Evolutionary conservation across 2,113 vertebrate species (phyloP).

Genomic region (Pampusana beccarii): DNA sequence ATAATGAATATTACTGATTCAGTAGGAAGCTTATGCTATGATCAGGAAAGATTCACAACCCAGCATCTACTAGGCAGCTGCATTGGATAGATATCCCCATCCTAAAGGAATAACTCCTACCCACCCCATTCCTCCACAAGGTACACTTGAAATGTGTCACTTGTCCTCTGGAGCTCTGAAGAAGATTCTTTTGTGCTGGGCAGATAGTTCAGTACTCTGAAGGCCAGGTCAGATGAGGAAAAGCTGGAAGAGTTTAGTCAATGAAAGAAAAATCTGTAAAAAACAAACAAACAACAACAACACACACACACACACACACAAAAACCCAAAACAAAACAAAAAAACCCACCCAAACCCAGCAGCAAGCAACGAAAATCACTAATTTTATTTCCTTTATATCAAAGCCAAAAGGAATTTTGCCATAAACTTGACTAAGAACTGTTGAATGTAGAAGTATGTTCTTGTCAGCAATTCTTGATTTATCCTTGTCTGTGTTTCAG

Average conservation of each 20-base stretch:
- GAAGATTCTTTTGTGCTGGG: not conserved
- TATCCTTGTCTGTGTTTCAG: not conserved
- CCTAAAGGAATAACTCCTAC: not conserved
- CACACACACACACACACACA: too few species aligned
- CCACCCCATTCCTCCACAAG: not conserved
- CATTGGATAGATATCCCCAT: not conserved
- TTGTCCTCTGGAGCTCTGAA: not conserved
- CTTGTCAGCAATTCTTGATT: not conserved
- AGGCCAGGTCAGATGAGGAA: not conserved
- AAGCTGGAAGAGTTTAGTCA: not conserved
- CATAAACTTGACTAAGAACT: not conserved
- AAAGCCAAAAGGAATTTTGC: slow-evolving; percentile 6
- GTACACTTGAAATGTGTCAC: not conserved
- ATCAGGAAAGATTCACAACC: not conserved
- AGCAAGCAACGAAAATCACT: not conserved
- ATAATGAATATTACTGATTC: not conserved
- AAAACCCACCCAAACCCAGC: not conserved
- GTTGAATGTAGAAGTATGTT: not conserved
- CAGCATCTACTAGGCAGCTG: not conserved
- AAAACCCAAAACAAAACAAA: too few species aligned
- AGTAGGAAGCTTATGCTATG: not conserved
- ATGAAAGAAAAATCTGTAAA: not conserved
- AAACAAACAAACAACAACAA: not conserved
- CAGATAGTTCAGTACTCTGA: not conserved
- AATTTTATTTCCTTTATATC: not conserved